Conservation (phyloP, 2,888 invertebrate species). For the Eilema depressum region DNA sequence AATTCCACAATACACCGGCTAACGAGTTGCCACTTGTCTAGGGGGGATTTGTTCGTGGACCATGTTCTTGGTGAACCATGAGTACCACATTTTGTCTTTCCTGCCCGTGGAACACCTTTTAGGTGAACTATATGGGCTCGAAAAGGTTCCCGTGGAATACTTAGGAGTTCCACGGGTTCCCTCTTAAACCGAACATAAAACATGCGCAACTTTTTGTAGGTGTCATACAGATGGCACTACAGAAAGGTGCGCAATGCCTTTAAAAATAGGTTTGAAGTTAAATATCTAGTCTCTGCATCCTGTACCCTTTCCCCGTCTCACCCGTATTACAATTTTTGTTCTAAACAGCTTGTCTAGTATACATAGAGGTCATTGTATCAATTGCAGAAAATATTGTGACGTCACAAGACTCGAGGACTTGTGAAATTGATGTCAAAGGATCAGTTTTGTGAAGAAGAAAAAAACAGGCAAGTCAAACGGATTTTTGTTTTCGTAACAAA, state of each 20-base stretch:
- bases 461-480: background rate
- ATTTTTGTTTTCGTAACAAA: slow-evolving; percentile 18
- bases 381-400: slow-evolving; percentile 5
- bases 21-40: too few species aligned
- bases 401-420: slow-evolving; percentile 9
- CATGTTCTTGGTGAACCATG: too few species aligned
- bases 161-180: too few species aligned
- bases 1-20: too few species aligned
- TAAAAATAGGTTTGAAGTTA: background rate
- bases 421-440: slow-evolving; percentile 12
- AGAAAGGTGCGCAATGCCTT: background rate
- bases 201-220: background rate
- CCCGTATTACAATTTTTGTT: background rate
- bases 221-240: background rate
- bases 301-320: background rate
- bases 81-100: too few species aligned
- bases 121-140: too few species aligned
- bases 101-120: too few species aligned
- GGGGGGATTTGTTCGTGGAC: too few species aligned
- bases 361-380: background rate
- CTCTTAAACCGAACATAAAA: background rate
- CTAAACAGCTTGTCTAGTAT: background rate
- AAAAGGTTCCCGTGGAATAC: too few species aligned
- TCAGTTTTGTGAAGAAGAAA: background rate
- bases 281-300: too few species aligned